phyloP scores from a whole-genome alignment of 2,888 invertebrate genomes.

The Anticlea derivata region DNA sequence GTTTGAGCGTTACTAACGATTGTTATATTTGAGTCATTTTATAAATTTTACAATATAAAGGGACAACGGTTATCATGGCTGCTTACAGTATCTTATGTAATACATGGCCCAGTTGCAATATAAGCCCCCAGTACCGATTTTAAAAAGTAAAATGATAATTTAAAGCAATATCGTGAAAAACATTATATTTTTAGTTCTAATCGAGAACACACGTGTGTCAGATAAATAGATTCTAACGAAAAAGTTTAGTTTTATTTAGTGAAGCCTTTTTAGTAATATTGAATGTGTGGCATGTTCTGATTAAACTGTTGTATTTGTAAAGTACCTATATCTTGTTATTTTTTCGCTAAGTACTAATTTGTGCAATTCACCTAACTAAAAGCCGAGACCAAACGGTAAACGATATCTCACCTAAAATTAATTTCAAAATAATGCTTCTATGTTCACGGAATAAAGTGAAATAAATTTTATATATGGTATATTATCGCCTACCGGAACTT shows the following conservation, averaged over 20 bases:
- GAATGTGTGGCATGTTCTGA: slow-evolving; percentile 33
- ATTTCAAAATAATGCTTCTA: too few relatives aligned
- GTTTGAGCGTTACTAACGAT: too few relatives aligned
- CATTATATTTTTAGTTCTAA: slow-evolving; percentile 16
- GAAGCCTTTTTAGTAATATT: slow-evolving; percentile 22
- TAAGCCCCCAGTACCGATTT: slow-evolving; percentile 6
- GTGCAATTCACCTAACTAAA: neutral
- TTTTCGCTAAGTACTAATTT: too few relatives aligned
- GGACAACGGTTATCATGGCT: neutral
- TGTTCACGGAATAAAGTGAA: too few relatives aligned
- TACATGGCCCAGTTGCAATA: neutral
- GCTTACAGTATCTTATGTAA: neutral
- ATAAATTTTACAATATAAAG: neutral
- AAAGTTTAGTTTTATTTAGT: slow-evolving; percentile 30
- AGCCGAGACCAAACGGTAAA: too few relatives aligned
- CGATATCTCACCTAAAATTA: too few relatives aligned
- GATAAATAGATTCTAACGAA: slow-evolving; percentile 15
- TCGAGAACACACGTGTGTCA: slow-evolving; percentile 16
- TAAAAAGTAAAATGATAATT: slow-evolving; percentile 13
- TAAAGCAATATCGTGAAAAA: slow-evolving; percentile 19
- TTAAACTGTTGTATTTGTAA: slow-evolving; percentile 40
- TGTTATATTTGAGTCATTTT: neutral
- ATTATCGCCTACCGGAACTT: too few relatives aligned
- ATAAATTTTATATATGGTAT: too few relatives aligned
- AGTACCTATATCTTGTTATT: slow-evolving; percentile 12